Conservation (phyloP, 2,797 vertebrate species). For the Chromobotia macracanthus region DNA sequence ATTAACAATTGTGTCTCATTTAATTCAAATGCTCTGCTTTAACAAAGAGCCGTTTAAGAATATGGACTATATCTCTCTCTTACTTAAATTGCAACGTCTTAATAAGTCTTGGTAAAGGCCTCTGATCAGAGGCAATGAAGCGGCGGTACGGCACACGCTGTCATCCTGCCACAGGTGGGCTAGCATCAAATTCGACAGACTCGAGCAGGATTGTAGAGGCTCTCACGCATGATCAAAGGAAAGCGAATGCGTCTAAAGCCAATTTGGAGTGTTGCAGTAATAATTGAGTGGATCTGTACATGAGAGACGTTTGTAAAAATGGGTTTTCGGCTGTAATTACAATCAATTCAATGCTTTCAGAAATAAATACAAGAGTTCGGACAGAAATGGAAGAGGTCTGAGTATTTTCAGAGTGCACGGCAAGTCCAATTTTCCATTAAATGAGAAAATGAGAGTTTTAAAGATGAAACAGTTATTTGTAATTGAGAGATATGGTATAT, state of each 20-base stretch:
- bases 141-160: not conserved
- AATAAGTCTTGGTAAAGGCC: constrained; percentile 29
- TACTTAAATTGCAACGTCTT: constrained; percentile 41
- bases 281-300: constrained; percentile 31
- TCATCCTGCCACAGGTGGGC: constrained; percentile 40
- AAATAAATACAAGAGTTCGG: constrained; percentile 27
- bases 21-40: constrained; percentile 43
- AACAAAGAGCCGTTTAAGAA: constrained; percentile 45
- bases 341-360: constrained; percentile 29
- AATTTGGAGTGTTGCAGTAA: constrained; percentile 18
- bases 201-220: not conserved
- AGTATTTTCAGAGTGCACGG: not conserved
- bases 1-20: constrained; percentile 49
- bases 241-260: constrained; percentile 19
- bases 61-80: constrained; percentile 28
- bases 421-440: constrained; percentile 43
- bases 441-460: constrained; percentile 26
- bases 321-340: constrained; percentile 26
- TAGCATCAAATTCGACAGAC: constrained; percentile 26
- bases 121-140: constrained; percentile 38
- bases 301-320: constrained; percentile 8
- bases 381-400: constrained; percentile 1
- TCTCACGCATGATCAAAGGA: constrained; percentile 17
- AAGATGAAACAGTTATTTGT: constrained; percentile 47
- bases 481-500: constrained; percentile 38